Percentiles rank a stretch among this genome's conserved stretches.
These are phyloP conservation scores for Actinia tenebrosa DNA, from an alignment of 64 coral and sea anemone species.

Conservation along the genomic window DNA sequence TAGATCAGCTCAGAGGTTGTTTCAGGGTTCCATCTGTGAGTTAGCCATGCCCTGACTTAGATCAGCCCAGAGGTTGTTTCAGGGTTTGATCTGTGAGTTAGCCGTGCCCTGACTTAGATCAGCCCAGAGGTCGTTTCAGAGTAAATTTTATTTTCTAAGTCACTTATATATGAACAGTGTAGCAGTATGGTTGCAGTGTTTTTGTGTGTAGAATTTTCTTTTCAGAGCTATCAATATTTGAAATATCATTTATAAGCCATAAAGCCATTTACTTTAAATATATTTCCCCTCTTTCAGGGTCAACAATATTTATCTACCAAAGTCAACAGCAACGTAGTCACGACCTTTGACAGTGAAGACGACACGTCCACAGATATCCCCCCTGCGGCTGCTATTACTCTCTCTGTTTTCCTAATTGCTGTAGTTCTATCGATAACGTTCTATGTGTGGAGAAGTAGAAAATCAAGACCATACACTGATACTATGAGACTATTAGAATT, in stretches of 20 bases:
- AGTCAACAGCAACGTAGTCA: slow-evolving; percentile 50
- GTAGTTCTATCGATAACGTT: slow-evolving; percentile 32
- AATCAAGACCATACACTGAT: slow-evolving; percentile 48
- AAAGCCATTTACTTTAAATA: too few species aligned
- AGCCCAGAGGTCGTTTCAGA: too few species aligned
- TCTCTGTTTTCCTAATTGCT: slow-evolving; percentile 55
- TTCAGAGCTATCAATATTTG: too few species aligned
- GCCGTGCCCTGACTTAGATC: too few species aligned
- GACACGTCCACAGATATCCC: slow-evolving; percentile 34
- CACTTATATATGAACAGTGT: too few species aligned
- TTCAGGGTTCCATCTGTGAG: too few species aligned
- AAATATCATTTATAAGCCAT: too few species aligned
- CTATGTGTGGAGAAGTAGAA: slow-evolving; percentile 58
- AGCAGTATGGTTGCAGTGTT: too few species aligned
- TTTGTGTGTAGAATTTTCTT: neutral
- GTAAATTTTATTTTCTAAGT: too few species aligned
- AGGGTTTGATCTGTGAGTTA: neutral
- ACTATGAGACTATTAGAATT: slow-evolving; percentile 25
- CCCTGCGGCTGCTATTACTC: slow-evolving; percentile 45
- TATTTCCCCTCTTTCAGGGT: neutral
- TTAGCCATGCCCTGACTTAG: too few species aligned
- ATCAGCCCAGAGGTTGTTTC: too few species aligned
- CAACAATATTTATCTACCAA: slow-evolving; percentile 57
- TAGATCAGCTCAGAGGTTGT: too few species aligned
- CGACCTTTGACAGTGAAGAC: slow-evolving; percentile 22